These are phyloP conservation scores for Eira barbara DNA, from an alignment of 2,113 vertebrate species.

Conservation along the genomic window DNA sequence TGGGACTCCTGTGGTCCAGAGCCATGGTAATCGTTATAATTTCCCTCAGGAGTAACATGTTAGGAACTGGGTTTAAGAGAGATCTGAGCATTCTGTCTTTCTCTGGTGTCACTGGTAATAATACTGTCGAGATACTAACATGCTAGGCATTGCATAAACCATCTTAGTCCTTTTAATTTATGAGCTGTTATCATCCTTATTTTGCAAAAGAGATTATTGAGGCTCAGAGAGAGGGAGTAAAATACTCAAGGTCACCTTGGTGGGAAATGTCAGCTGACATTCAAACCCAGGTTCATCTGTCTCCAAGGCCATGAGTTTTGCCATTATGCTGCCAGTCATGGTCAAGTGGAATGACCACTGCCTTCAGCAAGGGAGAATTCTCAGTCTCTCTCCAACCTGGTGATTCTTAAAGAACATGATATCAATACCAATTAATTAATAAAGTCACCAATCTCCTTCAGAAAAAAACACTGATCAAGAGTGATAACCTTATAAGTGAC, in stretches of 20 bases:
- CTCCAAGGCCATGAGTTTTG: neutral
- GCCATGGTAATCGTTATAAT: neutral
- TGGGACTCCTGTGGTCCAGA: constrained; percentile 1
- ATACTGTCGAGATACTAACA: neutral
- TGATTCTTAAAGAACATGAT: constrained; percentile 39
- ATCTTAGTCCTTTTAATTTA: neutral
- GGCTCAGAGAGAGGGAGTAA: neutral
- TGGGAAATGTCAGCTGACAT: neutral
- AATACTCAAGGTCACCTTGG: neutral
- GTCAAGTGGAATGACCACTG: neutral
- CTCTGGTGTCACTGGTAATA: neutral
- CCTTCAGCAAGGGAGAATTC: constrained; percentile 31
- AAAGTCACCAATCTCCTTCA: constrained; percentile 68
- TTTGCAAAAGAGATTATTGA: neutral
- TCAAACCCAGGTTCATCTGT: neutral
- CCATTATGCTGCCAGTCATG: fast-evolving
- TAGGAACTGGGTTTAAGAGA: neutral
- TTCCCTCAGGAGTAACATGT: neutral
- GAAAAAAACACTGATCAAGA: constrained; percentile 74
- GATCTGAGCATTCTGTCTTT: neutral
- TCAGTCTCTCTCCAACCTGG: neutral
- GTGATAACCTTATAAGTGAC: constrained; percentile 71
- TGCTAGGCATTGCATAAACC: neutral
- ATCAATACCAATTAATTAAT: constrained; percentile 73
- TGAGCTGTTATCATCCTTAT: neutral